Evolutionary conservation across 2,888 invertebrate genomes (phyloP).

Genomic region (Leptura quadrifasciata): DNA sequence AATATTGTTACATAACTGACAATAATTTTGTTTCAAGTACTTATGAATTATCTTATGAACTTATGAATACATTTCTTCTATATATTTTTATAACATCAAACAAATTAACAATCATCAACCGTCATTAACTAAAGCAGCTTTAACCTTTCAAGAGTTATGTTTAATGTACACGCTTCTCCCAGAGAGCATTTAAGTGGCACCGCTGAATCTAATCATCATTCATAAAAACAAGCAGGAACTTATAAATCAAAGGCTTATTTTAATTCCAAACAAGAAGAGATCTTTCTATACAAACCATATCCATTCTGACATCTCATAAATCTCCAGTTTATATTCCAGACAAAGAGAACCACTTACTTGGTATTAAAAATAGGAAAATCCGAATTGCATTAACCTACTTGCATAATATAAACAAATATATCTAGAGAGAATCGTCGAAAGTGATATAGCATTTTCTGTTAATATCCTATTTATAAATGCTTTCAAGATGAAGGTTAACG

Average conservation of each 20-base stretch:
- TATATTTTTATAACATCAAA: too few species aligned
- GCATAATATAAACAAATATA: conserved; percentile 12
- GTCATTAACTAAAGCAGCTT: too few species aligned
- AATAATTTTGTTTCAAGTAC: too few species aligned
- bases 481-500: conserved; percentile 7
- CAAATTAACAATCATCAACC: too few species aligned
- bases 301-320: conserved; percentile 37
- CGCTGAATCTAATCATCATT: conserved; percentile 33
- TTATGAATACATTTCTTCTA: too few species aligned
- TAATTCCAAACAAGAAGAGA: conserved; percentile 38
- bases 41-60: too few species aligned
- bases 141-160: too few species aligned
- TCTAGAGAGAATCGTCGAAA: background rate
- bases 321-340: conserved; percentile 38
- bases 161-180: too few species aligned
- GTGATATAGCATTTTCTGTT: background rate
- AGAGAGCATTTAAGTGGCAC: conserved; percentile 24
- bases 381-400: conserved; percentile 37
- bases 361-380: conserved; percentile 34
- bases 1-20: too few species aligned
- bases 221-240: conserved; percentile 38
- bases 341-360: conserved; percentile 35
- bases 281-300: conserved; percentile 38
- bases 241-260: conserved; percentile 41
- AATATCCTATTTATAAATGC: background rate